Conservation (phyloP, 2,113 vertebrate genomes). For the Callipepla squamata region DNA sequence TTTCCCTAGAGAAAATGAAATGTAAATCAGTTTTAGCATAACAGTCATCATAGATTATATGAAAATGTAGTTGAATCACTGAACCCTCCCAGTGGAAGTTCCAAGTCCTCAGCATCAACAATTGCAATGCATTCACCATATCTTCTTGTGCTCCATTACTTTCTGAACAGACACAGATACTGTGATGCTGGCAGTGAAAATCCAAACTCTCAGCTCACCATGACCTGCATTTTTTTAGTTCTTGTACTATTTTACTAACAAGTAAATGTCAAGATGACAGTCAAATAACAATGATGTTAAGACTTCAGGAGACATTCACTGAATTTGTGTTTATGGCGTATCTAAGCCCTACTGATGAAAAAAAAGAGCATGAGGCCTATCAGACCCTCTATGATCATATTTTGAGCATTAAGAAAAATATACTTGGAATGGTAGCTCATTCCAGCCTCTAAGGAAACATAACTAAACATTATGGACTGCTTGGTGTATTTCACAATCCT, state of each 20-base stretch:
- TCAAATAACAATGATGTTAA: background rate
- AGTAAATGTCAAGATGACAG: background rate
- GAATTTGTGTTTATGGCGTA: background rate
- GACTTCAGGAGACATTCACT: background rate
- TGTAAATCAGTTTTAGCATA: background rate
- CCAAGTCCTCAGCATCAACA: background rate
- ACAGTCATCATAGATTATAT: background rate
- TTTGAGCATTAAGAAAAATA: background rate
- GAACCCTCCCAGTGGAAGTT: background rate
- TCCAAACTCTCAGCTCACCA: rapidly evolving
- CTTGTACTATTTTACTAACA: background rate
- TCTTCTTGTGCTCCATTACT: rapidly evolving
- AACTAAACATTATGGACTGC: background rate
- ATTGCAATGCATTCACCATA: background rate
- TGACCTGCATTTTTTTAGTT: background rate
- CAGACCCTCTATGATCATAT: background rate
- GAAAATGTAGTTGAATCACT: background rate
- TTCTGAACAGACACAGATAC: background rate
- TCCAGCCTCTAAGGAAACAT: background rate
- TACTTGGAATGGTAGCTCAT: background rate
- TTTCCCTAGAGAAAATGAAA: background rate
- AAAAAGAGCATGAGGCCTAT: background rate
- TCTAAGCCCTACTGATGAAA: background rate
- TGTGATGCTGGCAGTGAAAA: rapidly evolving
- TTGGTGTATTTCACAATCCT: background rate